A percentile compares a stretch with the other conserved stretches of the same genome.
phyloP scores from a whole-genome alignment of 2,888 invertebrate genomes.

The Bellardia bayeri region DNA sequence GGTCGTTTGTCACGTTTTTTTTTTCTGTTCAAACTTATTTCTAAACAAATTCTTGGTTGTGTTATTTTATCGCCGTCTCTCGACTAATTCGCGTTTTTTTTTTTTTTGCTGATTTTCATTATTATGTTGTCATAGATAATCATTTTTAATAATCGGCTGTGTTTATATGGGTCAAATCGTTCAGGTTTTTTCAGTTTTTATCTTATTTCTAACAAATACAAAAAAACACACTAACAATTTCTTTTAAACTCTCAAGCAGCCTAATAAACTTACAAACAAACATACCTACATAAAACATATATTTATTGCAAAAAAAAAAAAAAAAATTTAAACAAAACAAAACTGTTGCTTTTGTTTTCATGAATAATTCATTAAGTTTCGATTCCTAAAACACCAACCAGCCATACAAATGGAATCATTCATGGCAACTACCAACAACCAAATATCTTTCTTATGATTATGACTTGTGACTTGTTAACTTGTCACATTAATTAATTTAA shows the following conservation, averaged over 20 bases:
- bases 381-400: background rate
- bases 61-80: conserved; percentile 3
- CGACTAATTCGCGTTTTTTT: background rate
- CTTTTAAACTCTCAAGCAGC: conserved; percentile 14
- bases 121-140: conserved; percentile 60
- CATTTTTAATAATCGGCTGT: conserved; percentile 52
- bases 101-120: conserved; percentile 19
- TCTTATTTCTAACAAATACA: background rate
- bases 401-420: background rate
- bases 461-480: conserved; percentile 41
- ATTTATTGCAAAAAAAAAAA: conserved; percentile 21
- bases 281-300: background rate
- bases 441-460: conserved; percentile 14
- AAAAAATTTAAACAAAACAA: conserved; percentile 19
- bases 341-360: conserved; percentile 53
- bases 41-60: conserved; percentile 16
- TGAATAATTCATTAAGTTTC: conserved; percentile 46
- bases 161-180: conserved; percentile 63
- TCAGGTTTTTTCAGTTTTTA: conserved; percentile 40
- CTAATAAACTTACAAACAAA: background rate
- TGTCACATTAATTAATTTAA: conserved; percentile 49
- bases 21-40: conserved; percentile 12
- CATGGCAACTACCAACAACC: background rate
- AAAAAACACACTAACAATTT: conserved; percentile 37
- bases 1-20: conserved; percentile 67